These are phyloP conservation scores for Spodoptera littoralis DNA, from an alignment of 2,888 invertebrate species.

Conservation along the genomic window DNA sequence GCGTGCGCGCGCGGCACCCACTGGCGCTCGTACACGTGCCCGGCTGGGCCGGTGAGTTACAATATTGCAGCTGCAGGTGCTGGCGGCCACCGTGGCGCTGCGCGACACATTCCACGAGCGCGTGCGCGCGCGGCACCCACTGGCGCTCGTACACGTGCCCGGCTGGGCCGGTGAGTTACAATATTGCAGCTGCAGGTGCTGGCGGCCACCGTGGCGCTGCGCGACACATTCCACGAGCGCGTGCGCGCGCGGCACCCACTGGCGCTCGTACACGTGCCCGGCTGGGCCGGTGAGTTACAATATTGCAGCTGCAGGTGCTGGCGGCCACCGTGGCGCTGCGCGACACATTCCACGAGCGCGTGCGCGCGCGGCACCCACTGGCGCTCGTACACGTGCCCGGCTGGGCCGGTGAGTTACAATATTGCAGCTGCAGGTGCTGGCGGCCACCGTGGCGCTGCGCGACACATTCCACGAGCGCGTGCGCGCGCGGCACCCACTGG, in stretches of 20 bases:
- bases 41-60: too few species aligned
- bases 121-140: slow-evolving; percentile 91
- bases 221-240: slow-evolving; percentile 92
- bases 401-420: too few species aligned
- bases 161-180: too few species aligned
- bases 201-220: slow-evolving; percentile 93
- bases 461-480: slow-evolving; percentile 93
- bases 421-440: slow-evolving; percentile 95
- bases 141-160: slow-evolving; percentile 94
- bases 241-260: slow-evolving; percentile 92
- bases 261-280: slow-evolving; percentile 94
- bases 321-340: slow-evolving; percentile 94
- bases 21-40: slow-evolving; percentile 94
- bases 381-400: slow-evolving; percentile 95
- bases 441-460: slow-evolving; percentile 93
- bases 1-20: slow-evolving; percentile 92
- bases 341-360: slow-evolving; percentile 92
- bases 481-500: slow-evolving; percentile 91
- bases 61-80: slow-evolving; percentile 95
- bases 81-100: slow-evolving; percentile 94
- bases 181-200: slow-evolving; percentile 96
- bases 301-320: slow-evolving; percentile 95
- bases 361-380: slow-evolving; percentile 91
- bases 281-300: too few species aligned
- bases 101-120: slow-evolving; percentile 92